Percentiles rank a stretch among this genome's conserved stretches.
phyloP scores from a whole-genome alignment of 2,113 vertebrate species.

The Coregonus clupeaformis region DNA sequence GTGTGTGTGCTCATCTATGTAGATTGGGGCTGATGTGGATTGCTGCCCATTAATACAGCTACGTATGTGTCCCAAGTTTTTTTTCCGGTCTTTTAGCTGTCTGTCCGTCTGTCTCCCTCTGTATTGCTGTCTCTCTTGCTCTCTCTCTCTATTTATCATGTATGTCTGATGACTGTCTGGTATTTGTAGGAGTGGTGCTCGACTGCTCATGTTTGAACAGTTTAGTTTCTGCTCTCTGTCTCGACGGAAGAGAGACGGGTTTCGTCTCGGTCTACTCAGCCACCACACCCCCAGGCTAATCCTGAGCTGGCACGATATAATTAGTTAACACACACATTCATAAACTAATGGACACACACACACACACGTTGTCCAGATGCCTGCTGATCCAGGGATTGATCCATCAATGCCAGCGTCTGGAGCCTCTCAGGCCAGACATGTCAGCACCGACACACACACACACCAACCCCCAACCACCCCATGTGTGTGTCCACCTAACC shows the following conservation, averaged over 20 bases:
- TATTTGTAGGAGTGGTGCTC: not conserved
- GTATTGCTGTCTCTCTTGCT: not conserved
- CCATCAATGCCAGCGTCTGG: conserved; percentile 38
- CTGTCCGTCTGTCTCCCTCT: not conserved
- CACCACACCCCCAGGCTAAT: conserved; percentile 41
- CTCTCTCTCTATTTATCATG: not conserved
- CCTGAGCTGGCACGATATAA: conserved; percentile 53
- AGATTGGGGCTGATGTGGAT: too few species aligned
- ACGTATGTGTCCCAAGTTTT: not conserved
- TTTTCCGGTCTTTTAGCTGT: not conserved
- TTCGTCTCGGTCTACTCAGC: conserved; percentile 45
- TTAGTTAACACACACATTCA: conserved; percentile 48
- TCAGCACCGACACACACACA: conserved; percentile 7
- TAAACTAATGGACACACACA: conserved; percentile 16
- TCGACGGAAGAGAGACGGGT: conserved; percentile 18
- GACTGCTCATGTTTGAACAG: too few species aligned
- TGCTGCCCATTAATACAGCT: too few species aligned
- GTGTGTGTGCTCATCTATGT: too few species aligned
- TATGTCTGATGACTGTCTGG: not conserved
- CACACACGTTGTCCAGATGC: conserved; percentile 18
- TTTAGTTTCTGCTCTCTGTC: not conserved
- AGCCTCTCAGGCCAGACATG: conserved; percentile 25
- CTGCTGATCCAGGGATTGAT: conserved; percentile 38
- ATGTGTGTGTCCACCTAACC: too few species aligned
- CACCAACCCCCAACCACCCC: not conserved